Base-by-base conservation (phyloP, 2,888 invertebrate species). In the Thymelicus sylvestris region DNA sequence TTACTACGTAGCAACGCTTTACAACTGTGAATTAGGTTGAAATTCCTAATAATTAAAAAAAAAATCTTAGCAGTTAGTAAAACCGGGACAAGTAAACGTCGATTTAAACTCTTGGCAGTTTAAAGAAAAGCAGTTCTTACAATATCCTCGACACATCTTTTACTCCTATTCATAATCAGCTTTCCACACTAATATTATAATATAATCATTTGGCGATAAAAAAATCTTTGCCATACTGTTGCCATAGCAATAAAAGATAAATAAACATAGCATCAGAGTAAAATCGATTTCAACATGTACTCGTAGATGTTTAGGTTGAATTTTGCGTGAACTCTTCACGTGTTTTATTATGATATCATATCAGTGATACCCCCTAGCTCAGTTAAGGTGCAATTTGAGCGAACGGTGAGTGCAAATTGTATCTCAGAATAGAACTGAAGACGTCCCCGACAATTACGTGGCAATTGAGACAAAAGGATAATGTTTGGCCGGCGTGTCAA, bases 391-490 rank as follows among this genome's bases (percentile, higher is more conserved):
- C 88, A 90, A 91, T 91, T 92, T 89, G 86, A 84, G 83, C 83
- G 78, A 80, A 78, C 74, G 77, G 78, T 86, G 87, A 91, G 91
- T 90, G 92, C 87, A 89, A 93, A 91, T 89, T 90, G 90, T 88
- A 83, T 88, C 92, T 88, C 79, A 89, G 90, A 92, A 92, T 92
- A 92, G 92, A 88, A 85, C 83, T 78, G 83, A 86, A 90, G 86
- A 85, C 85, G 89, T 85, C 89, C 83, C 81, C 86, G 84, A 79
- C 93, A 92, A 93, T 93, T 93, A 91, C 91, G 77, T 85, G 79
- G 78, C 93, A 93, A 93, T 93, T 93, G 93, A 92, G 86, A 90
- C 92, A 90, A 92, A 90, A 93, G 93, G 92, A 93, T 93, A 92
- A 92, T 92, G 91, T 91, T 92, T 87, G 90, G 90, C 85, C 86